phyloP scores from a whole-genome alignment of 2,888 invertebrate genomes.

The Catocala nupta region DNA sequence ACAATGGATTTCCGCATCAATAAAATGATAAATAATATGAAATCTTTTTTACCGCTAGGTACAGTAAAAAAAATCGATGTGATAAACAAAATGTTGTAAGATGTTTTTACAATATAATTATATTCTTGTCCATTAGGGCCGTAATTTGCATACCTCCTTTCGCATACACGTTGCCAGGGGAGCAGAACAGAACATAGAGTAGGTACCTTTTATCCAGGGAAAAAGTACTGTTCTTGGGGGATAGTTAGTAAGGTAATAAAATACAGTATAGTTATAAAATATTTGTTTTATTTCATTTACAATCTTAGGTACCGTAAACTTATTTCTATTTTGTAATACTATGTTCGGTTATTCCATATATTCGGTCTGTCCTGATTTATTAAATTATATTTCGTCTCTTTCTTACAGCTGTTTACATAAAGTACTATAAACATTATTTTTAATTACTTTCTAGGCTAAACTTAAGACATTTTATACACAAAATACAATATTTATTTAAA shows the following conservation, averaged over 20 bases:
- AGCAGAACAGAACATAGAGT: too few relatives aligned
- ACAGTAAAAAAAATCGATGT: too few relatives aligned
- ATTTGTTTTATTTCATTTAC: conserved; percentile 51
- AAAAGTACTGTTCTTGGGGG: too few relatives aligned
- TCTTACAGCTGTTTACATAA: conserved; percentile 1
- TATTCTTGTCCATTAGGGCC: too few relatives aligned
- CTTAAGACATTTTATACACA: conserved; percentile 4
- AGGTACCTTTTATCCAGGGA: too few relatives aligned
- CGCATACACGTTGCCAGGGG: too few relatives aligned
- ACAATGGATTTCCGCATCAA: too few relatives aligned
- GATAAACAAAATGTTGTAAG: too few relatives aligned
- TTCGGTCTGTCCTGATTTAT: conserved; percentile 22
- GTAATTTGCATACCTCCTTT: too few relatives aligned
- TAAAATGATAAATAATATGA: too few relatives aligned
- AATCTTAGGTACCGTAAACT: conserved; percentile 65
- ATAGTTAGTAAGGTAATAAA: conserved; percentile 19
- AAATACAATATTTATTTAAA: background rate
- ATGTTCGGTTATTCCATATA: conserved; percentile 25
- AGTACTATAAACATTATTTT: conserved; percentile 4
- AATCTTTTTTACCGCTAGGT: too few relatives aligned
- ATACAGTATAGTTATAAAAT: conserved; percentile 27
- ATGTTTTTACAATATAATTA: too few relatives aligned
- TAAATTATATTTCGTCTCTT: conserved; percentile 20
- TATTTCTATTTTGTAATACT: conserved; percentile 50
- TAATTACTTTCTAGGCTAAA: background rate